Base-by-base conservation (phyloP, 1,140 invertebrate species). In the Fopius arisanus region DNA sequence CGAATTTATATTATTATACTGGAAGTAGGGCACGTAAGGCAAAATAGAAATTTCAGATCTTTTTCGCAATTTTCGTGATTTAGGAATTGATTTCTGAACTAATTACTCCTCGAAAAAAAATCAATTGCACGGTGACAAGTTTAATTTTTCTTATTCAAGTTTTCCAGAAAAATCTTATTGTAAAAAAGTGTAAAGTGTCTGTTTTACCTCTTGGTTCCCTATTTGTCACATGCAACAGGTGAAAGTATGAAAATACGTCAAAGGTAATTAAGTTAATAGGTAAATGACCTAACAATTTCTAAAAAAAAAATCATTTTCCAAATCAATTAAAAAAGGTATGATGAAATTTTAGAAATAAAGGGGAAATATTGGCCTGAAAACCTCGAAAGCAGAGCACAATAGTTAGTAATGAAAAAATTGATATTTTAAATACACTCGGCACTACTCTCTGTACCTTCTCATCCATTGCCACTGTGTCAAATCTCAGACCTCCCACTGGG, bases 391-490 rank as follows among this genome's bases (percentile, higher is more conserved):
- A 51, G 31, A 12, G 16, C 54, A 70, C 1, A 31, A 9, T 29
- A 12, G 19, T 43, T 40, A 33, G n/a, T 48, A 54, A 43, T 68
- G 14, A 67, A 6, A 37, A 48, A 33, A 21, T 70, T 69, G 62
- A 9, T 65, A 51, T 66, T 62, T 28, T 26, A 28, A 67, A 69
- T 65, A 54, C 28, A 65, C 73, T 74, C 51, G 69, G 69, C 78
- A 70, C 73, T 70, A 76, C 10, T 26, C 78, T 76, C 78, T 78
- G 75, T 82, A 83, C 82, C 77, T 84, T 80, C 31, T 81, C 78
- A 62, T 84, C 79, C 82, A 83, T 84, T 75, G 48, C 81, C 74
- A 78, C 75, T 75, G 73, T 79, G 72, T 80, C 72, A 81, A 76
- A 76, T 76, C 54, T 77, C 71, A 77, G 75, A 80, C 71, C 77